Evolutionary conservation across 1,140 invertebrate species (phyloP).

Genomic region (Plodia interpunctella): DNA sequence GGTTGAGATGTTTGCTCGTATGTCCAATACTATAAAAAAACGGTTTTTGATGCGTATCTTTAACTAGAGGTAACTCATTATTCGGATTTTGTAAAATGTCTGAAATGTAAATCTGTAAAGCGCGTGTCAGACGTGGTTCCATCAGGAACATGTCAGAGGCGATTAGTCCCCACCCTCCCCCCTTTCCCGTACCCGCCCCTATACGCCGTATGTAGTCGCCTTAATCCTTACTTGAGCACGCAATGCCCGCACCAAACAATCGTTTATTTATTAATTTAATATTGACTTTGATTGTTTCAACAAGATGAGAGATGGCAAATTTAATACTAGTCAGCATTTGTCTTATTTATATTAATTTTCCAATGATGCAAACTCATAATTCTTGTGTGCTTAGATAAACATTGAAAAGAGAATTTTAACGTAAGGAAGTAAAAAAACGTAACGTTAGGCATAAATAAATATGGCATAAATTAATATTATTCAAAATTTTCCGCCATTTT

Average conservation of each 20-base stretch:
- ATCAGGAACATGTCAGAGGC: constrained; percentile 59
- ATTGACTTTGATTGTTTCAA: constrained; percentile 9
- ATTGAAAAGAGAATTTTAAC: no score
- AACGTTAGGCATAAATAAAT: no score
- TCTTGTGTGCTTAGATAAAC: no score
- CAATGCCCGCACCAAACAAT: constrained; percentile 47
- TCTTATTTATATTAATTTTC: no score
- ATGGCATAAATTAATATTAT: no score
- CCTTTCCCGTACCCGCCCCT: constrained; percentile 13
- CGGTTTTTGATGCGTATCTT: not conserved
- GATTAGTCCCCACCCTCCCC: constrained; percentile 47
- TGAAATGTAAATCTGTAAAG: constrained; percentile 32
- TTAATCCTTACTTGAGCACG: constrained; percentile 51
- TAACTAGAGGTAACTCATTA: no score
- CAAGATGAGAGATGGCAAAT: not conserved
- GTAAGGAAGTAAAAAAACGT: no score
- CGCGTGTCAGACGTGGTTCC: constrained; percentile 40
- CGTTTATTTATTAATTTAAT: constrained; percentile 51
- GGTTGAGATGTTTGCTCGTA: no score
- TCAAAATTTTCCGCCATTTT: no score
- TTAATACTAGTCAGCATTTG: not conserved
- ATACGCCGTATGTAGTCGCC: constrained; percentile 29
- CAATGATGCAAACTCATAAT: no score
- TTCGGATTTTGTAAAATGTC: constrained; percentile 25
- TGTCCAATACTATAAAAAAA: no score